Conservation (phyloP, 1,140 invertebrate species). For the Drosophila sucinea region DNA sequence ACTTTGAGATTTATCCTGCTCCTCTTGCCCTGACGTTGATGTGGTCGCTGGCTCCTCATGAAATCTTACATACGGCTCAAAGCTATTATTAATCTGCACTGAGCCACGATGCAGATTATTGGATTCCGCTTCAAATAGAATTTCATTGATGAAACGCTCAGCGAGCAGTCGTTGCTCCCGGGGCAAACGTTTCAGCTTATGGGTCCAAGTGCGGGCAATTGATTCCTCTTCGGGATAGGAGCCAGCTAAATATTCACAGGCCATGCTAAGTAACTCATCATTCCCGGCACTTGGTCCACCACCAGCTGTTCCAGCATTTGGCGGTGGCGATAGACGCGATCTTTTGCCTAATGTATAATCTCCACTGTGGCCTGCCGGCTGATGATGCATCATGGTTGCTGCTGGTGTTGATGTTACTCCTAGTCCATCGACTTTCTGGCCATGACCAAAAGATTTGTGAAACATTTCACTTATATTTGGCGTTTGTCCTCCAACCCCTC, state of each 20-base stretch:
- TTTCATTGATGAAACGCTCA: slow-evolving; percentile 80
- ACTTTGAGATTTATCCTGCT: slow-evolving; percentile 77
- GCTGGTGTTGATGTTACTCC: slow-evolving; percentile 23
- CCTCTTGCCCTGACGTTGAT: slow-evolving; percentile 45
- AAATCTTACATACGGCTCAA: slow-evolving; percentile 75
- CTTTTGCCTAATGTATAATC: slow-evolving; percentile 51
- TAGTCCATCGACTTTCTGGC: slow-evolving; percentile 46
- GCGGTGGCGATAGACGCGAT: slow-evolving; percentile 52
- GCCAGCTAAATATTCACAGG: slow-evolving; percentile 71
- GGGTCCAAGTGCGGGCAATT: slow-evolving; percentile 74
- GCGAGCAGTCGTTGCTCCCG: slow-evolving; percentile 72
- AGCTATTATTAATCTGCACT: slow-evolving; percentile 76
- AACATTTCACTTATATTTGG: slow-evolving; percentile 78
- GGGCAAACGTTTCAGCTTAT: slow-evolving; percentile 70
- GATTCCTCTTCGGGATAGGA: slow-evolving; percentile 79
- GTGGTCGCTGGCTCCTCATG: slow-evolving; percentile 53
- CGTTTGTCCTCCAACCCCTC: slow-evolving; percentile 36
- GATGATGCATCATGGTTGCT: slow-evolving; percentile 36
- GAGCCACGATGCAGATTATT: slow-evolving; percentile 76
- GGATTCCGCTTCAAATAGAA: slow-evolving; percentile 78
- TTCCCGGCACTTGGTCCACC: slow-evolving; percentile 18
- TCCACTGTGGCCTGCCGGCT: slow-evolving; percentile 9
- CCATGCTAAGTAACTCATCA: slow-evolving; percentile 76
- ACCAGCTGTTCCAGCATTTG: slow-evolving; percentile 11
- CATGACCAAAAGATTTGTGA: slow-evolving; percentile 74